phyloP scores from a whole-genome alignment of 2,797 vertebrate species.

The Melanotaenia maccullochi region DNA sequence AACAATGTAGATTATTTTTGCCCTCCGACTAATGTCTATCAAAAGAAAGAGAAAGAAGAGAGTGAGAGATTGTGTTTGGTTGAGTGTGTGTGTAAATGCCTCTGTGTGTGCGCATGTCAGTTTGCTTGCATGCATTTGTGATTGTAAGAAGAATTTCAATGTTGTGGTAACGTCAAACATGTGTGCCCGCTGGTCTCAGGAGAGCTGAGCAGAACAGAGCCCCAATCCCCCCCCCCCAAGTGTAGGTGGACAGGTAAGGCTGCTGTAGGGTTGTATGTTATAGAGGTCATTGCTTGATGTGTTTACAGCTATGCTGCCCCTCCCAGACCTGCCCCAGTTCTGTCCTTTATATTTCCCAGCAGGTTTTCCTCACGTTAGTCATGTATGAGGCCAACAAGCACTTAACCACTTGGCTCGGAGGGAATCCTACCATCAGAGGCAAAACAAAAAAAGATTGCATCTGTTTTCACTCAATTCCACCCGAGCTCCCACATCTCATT shows the following conservation, averaged over 20 bases:
- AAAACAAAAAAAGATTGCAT: conserved; percentile 63
- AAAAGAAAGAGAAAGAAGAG: conserved; percentile 27
- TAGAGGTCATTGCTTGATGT: conserved; percentile 73
- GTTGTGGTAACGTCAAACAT: conserved; percentile 59
- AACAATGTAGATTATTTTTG: conserved; percentile 68
- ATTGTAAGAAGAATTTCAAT: conserved; percentile 60
- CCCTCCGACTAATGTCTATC: conserved; percentile 63
- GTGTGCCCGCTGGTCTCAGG: conserved; percentile 58
- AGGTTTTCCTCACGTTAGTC: conserved; percentile 57
- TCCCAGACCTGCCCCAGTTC: conserved; percentile 38
- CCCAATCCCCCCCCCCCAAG: background rate
- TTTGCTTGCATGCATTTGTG: conserved; percentile 66
- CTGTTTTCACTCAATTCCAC: conserved; percentile 64
- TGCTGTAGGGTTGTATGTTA: conserved; percentile 70
- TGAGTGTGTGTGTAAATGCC: conserved; percentile 17
- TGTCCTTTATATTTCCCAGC: conserved; percentile 48
- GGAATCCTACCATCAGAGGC: conserved; percentile 67
- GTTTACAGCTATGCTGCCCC: conserved; percentile 68
- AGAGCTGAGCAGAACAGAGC: conserved; percentile 28
- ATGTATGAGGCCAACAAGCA: conserved; percentile 62
- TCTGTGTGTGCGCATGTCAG: conserved; percentile 29
- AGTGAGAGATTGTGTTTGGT: conserved; percentile 20
- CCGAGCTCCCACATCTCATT: conserved; percentile 53
- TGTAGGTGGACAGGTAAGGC: conserved; percentile 66
- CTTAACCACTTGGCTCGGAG: conserved; percentile 60